Evolutionary conservation across 1,140 invertebrate genomes (phyloP), one percentile per base, ranked within the genome.

Genomic region (Phortica variegata): DNA sequence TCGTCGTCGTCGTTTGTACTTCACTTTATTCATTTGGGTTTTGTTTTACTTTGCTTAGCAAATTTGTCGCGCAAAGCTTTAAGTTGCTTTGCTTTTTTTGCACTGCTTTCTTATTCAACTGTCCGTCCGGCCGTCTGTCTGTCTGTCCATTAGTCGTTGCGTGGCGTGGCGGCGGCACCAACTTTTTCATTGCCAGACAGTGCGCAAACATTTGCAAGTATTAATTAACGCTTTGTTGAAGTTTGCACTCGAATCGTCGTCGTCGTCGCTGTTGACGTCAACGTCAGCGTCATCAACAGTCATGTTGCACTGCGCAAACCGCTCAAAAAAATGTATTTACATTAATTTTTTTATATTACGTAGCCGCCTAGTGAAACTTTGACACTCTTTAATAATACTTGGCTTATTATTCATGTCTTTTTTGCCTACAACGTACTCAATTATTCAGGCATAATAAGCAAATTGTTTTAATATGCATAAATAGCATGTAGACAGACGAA

Each of bases 401-500:
- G 20, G 3, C 2, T 18, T 8, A 43, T 15, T 37, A 15, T 21
- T 17, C 7, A 38, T 6, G 23, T 8, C 15, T 19, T 19, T 47
- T 46, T 52, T 47, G 42, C 40, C 42, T 49, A 40, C 50, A 47
- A 40, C 37, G 39, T 60, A 63, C 63, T 68, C 63, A 68, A 68
- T 68, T 68, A 68, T 68, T 68, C 65, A 68, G 65, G 63, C 65
- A 68, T 68, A 68, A 68, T 68, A 68, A 68, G 63, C 65, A 68
- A 68, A 68, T 68, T 68, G 63, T 68, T 68, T 68, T 68, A 68
- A 68, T 68, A 68, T 68, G 65, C 63, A 68, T 68, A 68, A 68
- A 68, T 68, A 68, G 68, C 63, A 68, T 68, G 63, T 68, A 69
- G 5, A 26, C 23, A 26, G 23, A 26, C 23, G 10, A 26, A 26